Percentiles rank a stretch among this genome's conserved stretches.
Conservation (phyloP, 1,140 invertebrate genomes). For the Panonychus citri region DNA sequence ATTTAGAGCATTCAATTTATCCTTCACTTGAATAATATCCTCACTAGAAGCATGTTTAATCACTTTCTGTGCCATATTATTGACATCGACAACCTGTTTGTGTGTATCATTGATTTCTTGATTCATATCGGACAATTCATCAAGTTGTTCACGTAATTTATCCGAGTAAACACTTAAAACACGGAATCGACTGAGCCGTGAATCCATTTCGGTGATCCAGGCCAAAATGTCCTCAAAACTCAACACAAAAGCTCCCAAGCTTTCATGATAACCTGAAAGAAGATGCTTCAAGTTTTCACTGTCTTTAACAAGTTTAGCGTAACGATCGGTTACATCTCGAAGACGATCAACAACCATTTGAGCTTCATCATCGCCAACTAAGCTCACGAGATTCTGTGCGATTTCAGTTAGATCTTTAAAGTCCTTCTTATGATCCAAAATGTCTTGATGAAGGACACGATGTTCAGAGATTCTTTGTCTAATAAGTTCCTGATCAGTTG, state of each 20-base stretch:
- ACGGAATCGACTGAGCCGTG: constrained; percentile 48
- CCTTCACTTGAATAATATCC: constrained; percentile 74
- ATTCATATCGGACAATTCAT: constrained; percentile 59
- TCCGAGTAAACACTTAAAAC: constrained; percentile 69
- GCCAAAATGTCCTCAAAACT: constrained; percentile 72
- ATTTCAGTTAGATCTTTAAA: constrained; percentile 70
- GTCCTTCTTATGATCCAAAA: constrained; percentile 54
- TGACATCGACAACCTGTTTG: constrained; percentile 60
- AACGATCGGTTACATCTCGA: constrained; percentile 55
- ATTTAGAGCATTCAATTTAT: constrained; percentile 72
- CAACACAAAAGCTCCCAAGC: constrained; percentile 62
- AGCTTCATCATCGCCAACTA: constrained; percentile 81
- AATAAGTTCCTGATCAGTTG: constrained; percentile 80
- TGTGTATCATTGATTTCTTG: constrained; percentile 72
- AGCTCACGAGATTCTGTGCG: constrained; percentile 55
- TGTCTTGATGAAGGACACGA: constrained; percentile 56
- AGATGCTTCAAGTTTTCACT: constrained; percentile 55
- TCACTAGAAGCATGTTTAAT: constrained; percentile 84
- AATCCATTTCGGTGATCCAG: constrained; percentile 79
- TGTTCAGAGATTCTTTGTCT: constrained; percentile 62
- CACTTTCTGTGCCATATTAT: constrained; percentile 63
- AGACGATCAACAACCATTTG: constrained; percentile 54
- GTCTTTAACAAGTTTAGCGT: constrained; percentile 55
- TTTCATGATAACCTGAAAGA: constrained; percentile 57
- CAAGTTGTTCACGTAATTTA: constrained; percentile 69